phyloP scores from a whole-genome alignment of 1,140 invertebrate genomes.

The Parasteatoda tepidariorum region DNA sequence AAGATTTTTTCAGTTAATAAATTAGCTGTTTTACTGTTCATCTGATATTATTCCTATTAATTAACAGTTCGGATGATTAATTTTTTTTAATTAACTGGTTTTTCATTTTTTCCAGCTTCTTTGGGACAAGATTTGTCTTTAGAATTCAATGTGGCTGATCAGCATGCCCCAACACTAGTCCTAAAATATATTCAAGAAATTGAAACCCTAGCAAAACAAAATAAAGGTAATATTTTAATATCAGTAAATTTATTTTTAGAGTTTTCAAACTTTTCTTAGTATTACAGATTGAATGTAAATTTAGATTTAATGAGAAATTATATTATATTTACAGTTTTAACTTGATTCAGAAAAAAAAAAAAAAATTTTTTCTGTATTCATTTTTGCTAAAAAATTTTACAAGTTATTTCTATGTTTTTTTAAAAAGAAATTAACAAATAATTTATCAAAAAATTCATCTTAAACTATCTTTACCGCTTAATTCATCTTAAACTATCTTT shows the following conservation, averaged over 20 bases:
- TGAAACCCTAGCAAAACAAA: conserved; percentile 73
- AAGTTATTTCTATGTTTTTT: too few species aligned
- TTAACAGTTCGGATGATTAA: not conserved
- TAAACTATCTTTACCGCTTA: too few species aligned
- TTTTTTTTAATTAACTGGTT: not conserved
- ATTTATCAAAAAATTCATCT: too few species aligned
- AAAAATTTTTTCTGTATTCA: not conserved
- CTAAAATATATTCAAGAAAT: conserved; percentile 76
- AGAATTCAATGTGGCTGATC: conserved; percentile 73
- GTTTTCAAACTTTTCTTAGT: not conserved
- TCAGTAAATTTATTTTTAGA: not conserved
- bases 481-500: too few species aligned
- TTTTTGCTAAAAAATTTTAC: too few species aligned
- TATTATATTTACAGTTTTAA: too few species aligned
- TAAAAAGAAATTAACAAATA: too few species aligned
- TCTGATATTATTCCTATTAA: too few species aligned
- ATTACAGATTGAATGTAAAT: not conserved
- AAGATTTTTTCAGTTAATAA: too few species aligned
- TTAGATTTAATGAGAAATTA: too few species aligned
- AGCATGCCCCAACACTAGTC: conserved; percentile 74
- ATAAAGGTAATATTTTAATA: conserved; percentile 63
- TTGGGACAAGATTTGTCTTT: conserved; percentile 75
- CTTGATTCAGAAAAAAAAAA: not conserved
- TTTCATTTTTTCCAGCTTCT: conserved; percentile 67
- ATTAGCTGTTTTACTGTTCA: too few species aligned